Evolutionary conservation across 1,140 invertebrate species (phyloP).

Genomic region (Pseudomyrmex flavicornis): DNA sequence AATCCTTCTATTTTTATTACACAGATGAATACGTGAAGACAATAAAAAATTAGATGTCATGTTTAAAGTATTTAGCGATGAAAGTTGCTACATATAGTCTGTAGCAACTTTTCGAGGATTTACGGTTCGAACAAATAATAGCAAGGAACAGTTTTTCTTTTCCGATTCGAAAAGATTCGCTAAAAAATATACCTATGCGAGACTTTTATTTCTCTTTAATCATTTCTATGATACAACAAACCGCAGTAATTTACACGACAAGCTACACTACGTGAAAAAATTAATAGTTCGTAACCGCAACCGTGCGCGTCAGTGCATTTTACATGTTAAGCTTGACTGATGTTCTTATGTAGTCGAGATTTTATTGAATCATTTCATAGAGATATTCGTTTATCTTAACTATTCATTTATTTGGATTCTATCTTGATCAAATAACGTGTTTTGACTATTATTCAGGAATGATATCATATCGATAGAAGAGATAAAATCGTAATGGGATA

Average conservation of each 20-base stretch:
- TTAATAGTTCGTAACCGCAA: slow-evolving; percentile 43
- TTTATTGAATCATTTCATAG: slow-evolving; percentile 18
- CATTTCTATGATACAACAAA: not conserved
- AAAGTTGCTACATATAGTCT: too few species aligned
- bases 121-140: too few species aligned
- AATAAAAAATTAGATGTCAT: not conserved
- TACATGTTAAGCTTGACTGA: slow-evolving; percentile 13
- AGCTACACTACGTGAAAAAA: slow-evolving; percentile 34
- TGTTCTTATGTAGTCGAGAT: not conserved
- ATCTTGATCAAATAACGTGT: too few species aligned
- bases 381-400: too few species aligned
- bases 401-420: too few species aligned
- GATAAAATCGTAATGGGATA: too few species aligned
- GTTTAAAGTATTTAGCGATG: too few species aligned
- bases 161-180: not conserved
- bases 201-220: slow-evolving; percentile 37
- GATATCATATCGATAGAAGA: too few species aligned
- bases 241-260: slow-evolving; percentile 37
- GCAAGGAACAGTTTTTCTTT: not conserved
- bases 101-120: too few species aligned
- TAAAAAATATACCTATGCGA: too few species aligned
- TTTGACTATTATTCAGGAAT: too few species aligned
- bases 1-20: not conserved
- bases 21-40: not conserved
- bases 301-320: slow-evolving; percentile 3